Conservation (phyloP, 92 coral and sea anemone species). For the Meandrina meandrites region DNA sequence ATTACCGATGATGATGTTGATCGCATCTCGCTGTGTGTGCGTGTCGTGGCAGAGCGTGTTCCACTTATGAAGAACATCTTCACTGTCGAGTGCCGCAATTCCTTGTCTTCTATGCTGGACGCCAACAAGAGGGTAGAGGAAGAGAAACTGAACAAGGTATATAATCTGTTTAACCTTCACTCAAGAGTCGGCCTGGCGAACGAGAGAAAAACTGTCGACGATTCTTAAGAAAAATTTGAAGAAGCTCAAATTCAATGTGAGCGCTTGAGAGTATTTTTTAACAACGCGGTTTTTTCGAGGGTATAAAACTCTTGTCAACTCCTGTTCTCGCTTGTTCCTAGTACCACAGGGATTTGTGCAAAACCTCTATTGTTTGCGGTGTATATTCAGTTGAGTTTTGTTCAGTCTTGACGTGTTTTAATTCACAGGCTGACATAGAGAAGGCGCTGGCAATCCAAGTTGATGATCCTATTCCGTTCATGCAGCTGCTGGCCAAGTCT, state of each 20-base stretch:
- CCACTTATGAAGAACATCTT: slow-evolving; percentile 94
- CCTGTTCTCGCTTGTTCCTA: not conserved
- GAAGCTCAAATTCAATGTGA: not conserved
- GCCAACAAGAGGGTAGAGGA: slow-evolving; percentile 87
- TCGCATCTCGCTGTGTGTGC: slow-evolving; percentile 96
- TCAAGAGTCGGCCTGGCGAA: not conserved
- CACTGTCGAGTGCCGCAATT: slow-evolving; percentile 91
- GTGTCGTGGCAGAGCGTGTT: slow-evolving; percentile 94
- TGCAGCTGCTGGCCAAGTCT: slow-evolving; percentile 85
- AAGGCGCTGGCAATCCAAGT: slow-evolving; percentile 90
- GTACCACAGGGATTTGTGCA: too few relatives aligned
- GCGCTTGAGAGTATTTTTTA: not conserved
- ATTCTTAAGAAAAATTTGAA: not conserved
- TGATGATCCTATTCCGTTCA: slow-evolving; percentile 98
- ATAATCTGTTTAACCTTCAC: not conserved
- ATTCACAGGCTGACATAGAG: slow-evolving; percentile 76
- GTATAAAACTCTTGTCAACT: not conserved
- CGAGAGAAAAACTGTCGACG: not conserved
- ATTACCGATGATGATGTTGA: slow-evolving; percentile 99
- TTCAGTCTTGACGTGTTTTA: not conserved
- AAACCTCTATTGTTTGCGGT: too few relatives aligned
- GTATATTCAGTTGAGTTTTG: not conserved
- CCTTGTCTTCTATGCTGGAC: slow-evolving; percentile 95
- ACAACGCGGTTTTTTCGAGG: too few relatives aligned
- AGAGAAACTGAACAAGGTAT: slow-evolving; percentile 75